Conservation (phyloP, 2,888 invertebrate species). For the Phengaris alcon region DNA sequence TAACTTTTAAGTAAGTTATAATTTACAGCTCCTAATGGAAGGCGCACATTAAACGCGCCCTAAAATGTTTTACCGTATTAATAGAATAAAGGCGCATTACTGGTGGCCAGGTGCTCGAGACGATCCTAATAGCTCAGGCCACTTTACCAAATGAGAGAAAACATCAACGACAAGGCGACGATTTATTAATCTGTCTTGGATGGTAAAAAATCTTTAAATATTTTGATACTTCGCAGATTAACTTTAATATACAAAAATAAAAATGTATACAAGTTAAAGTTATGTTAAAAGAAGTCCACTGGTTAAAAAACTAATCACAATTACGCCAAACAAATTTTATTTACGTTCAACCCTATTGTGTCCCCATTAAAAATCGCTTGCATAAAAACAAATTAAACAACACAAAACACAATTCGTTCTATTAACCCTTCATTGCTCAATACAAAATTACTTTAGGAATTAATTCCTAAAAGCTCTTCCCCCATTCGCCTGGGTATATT, state of each 20-base stretch:
- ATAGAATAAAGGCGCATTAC: constrained; percentile 58
- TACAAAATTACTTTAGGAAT: constrained; percentile 65
- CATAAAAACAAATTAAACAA: constrained; percentile 69
- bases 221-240: too few relatives aligned
- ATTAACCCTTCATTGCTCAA: constrained; percentile 62
- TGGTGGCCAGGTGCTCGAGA: constrained; percentile 65
- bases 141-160: constrained; percentile 49
- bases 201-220: neutral
- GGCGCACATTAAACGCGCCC: constrained; percentile 67
- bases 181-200: neutral
- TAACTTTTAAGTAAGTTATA: constrained; percentile 62
- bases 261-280: neutral
- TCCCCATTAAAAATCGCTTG: constrained; percentile 47
- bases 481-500: constrained; percentile 30
- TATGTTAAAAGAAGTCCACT: too few relatives aligned
- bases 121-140: constrained; percentile 61
- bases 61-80: constrained; percentile 70
- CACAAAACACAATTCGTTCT: constrained; percentile 67
- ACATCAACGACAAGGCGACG: constrained; percentile 29
- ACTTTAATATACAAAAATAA: neutral
- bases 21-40: constrained; percentile 76
- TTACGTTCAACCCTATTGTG: constrained; percentile 13
- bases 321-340: constrained; percentile 3
- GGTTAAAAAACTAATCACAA: neutral
- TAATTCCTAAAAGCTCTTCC: constrained; percentile 51